phyloP scores from a whole-genome alignment of 2,888 invertebrate genomes.

The Sialis fuliginosa region DNA sequence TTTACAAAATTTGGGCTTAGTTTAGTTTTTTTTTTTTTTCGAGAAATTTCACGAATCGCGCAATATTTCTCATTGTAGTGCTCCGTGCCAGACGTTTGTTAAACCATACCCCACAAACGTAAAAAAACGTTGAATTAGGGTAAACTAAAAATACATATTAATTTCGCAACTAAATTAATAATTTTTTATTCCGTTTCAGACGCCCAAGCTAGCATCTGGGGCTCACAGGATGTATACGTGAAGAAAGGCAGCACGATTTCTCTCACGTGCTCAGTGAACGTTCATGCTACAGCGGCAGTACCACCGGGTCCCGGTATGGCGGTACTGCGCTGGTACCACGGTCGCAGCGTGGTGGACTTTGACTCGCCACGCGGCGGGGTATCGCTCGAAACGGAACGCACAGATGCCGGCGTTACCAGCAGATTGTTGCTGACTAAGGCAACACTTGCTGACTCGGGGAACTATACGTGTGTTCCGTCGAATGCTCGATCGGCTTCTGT shows the following conservation, averaged over 20 bases:
- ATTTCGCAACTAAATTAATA: no score
- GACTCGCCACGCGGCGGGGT: constrained; percentile 72
- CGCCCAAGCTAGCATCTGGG: constrained; percentile 71
- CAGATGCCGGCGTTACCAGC: constrained; percentile 65
- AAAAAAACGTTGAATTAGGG: no score
- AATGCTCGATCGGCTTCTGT: constrained; percentile 69
- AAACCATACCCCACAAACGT: no score
- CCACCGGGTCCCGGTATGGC: constrained; percentile 30
- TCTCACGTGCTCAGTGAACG: constrained; percentile 72
- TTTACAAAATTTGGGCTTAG: no score
- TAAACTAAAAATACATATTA: no score
- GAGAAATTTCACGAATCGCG: no score
- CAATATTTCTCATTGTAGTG: no score
- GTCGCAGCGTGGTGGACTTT: constrained; percentile 62
- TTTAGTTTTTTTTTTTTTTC: no score
- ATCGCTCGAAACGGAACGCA: constrained; percentile 72
- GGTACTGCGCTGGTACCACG: constrained; percentile 76
- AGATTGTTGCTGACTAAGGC: constrained; percentile 70
- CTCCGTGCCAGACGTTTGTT: no score
- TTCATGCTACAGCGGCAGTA: constrained; percentile 53
- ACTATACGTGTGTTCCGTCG: constrained; percentile 78
- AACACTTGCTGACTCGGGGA: constrained; percentile 67
- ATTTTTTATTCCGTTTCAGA: constrained; percentile 35
- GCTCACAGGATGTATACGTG: constrained; percentile 73
- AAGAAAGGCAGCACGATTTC: constrained; percentile 84